phyloP scores from a whole-genome alignment of 2,113 vertebrate species.

The Passer montanus region DNA sequence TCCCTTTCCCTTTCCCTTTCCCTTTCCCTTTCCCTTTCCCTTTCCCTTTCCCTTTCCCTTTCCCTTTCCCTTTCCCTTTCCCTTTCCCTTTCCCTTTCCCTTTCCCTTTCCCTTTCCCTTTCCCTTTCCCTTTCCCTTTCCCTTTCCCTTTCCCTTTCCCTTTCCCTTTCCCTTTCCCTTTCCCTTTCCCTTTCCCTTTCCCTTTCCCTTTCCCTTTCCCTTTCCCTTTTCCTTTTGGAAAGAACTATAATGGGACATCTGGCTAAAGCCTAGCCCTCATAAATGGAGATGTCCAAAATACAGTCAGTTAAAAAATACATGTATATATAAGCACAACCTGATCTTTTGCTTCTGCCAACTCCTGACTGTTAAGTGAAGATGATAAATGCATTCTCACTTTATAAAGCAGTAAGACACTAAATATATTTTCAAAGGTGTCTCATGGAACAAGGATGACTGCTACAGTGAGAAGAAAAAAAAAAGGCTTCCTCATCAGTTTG shows the following conservation, averaged over 20 bases:
- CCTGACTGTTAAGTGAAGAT: neutral
- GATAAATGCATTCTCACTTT: conserved; percentile 30
- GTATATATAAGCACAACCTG: neutral
- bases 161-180: too few relatives aligned
- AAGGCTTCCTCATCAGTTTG: neutral
- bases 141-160: too few relatives aligned
- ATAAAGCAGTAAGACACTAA: neutral
- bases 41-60: neutral
- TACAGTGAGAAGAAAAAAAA: neutral
- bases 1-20: too few relatives aligned
- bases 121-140: neutral
- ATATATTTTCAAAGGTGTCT: conserved; percentile 24
- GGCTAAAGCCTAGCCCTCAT: neutral
- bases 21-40: neutral
- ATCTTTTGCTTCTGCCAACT: neutral
- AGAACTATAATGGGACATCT: neutral
- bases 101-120: neutral
- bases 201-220: neutral
- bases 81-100: too few relatives aligned
- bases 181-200: too few relatives aligned
- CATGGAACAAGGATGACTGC: neutral
- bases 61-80: too few relatives aligned
- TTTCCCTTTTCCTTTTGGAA: neutral
- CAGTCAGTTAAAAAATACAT: neutral
- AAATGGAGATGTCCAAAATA: neutral